These are phyloP conservation scores for Benitochromis conjunctus DNA, from an alignment of 2,113 vertebrate species.

Conservation along the genomic window DNA sequence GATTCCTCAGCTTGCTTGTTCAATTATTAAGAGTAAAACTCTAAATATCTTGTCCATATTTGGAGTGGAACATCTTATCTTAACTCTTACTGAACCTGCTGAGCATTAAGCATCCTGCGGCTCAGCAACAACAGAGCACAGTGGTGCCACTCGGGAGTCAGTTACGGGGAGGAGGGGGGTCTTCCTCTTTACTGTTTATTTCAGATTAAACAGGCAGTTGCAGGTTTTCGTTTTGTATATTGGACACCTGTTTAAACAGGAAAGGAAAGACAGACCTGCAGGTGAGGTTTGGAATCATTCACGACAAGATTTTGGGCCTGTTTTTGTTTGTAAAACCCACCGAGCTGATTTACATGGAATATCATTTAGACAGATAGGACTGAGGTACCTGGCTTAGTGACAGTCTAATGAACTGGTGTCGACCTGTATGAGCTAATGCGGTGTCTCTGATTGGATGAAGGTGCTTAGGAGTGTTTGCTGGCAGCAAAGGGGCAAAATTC, in stretches of 20 bases:
- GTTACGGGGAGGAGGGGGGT: background rate
- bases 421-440: background rate
- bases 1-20: background rate
- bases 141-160: background rate
- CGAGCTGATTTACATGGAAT: constrained; percentile 21
- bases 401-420: background rate
- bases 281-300: background rate
- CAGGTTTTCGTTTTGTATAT: background rate
- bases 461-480: constrained; percentile 35
- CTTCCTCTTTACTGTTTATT: background rate
- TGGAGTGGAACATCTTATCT: constrained; percentile 66
- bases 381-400: background rate
- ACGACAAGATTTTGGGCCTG: background rate
- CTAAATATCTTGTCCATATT: constrained; percentile 59
- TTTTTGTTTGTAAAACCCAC: background rate
- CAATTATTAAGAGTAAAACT: constrained; percentile 28
- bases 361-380: background rate
- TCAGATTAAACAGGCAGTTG: background rate
- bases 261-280: background rate
- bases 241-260: constrained; percentile 29
- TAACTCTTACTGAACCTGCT: constrained; percentile 27
- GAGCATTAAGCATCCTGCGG: constrained; percentile 30
- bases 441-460: constrained; percentile 49
- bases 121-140: background rate
- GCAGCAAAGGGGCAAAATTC: constrained; percentile 5